Base-by-base conservation (phyloP, 2,113 vertebrate species). In the Brachyhypopomus gauderio region DNA sequence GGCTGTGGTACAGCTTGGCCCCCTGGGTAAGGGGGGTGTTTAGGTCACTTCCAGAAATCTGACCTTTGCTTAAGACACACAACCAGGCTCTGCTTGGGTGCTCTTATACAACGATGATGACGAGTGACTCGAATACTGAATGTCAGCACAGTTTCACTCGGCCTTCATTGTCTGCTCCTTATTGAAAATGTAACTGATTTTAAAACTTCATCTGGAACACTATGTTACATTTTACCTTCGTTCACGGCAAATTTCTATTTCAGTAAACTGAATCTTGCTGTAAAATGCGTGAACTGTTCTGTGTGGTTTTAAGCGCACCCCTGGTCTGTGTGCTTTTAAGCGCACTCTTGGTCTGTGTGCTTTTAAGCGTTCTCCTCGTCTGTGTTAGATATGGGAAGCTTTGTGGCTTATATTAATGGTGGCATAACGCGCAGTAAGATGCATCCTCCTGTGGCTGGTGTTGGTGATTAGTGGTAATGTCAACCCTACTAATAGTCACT, bases 401-500 rank as follows among this genome's bases (percentile, higher is more conserved):
- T 74, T 63, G 4, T 38, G 45, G 70, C 72, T 27, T 25, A 74
- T 83, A 75, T 60, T 76, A 55, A 60, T 69, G 23, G 52, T 73
- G 55, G 70, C 63, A 78, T 67, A 60, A 82, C 8, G 38, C 64
- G 2, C 66, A 48, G 56, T 74, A 48, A 66, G 56, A 82, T 55
- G 23, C 78, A 69, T 58, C 80, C 71, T 59, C 63, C 60, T 72
- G 45, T 83, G 69, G 79, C 83, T 84, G 77, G 78, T 59, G 75
- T 81, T 45, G 85, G 79, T 36, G 86, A 87, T 92, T 89, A 91
- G 86, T 90, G 91, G 91, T 90, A 89, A 91, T 91, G 92, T 90
- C 91, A 91, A 62, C 82, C 74, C 82, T 70, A 84, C 83, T 91
- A 92, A 92, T 91, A 88, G 90, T 85, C 86, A 83, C 87, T 91